Percentiles rank a stretch among this genome's conserved stretches.
Conservation (phyloP, 2,113 vertebrate genomes). For the Psittacula cyanocephala region DNA sequence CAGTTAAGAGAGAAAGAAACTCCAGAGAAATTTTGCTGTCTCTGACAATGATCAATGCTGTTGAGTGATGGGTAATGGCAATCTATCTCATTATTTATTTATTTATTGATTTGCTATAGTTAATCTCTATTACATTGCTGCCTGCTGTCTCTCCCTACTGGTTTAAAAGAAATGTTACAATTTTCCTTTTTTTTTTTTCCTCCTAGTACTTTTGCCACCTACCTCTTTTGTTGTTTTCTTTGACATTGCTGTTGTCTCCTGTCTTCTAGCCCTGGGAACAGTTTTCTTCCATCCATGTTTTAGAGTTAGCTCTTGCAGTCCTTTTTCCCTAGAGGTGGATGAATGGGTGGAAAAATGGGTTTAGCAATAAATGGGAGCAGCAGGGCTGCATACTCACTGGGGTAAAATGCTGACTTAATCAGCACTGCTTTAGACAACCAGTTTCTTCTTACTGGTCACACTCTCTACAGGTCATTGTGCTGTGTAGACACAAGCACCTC, state of each 20-base stretch:
- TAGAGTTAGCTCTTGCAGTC: background rate
- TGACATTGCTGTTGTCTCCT: background rate
- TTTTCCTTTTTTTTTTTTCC: background rate
- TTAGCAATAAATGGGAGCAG: background rate
- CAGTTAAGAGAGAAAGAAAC: background rate
- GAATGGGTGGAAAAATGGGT: background rate
- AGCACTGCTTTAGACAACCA: background rate
- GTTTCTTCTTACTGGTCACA: background rate
- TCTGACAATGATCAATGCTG: background rate
- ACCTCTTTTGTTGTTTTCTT: background rate
- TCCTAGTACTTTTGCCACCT: background rate
- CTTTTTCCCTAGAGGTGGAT: background rate
- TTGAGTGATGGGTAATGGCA: background rate
- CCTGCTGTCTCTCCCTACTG: background rate
- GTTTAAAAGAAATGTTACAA: background rate
- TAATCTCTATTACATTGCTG: background rate
- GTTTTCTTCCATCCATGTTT: background rate
- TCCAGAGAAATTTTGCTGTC: background rate
- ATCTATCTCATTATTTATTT: background rate
- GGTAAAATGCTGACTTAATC: background rate
- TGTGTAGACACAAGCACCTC: background rate
- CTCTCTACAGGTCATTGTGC: background rate
- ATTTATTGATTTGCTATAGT: background rate
- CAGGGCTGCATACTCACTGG: background rate
- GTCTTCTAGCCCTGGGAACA: background rate